Evolutionary conservation across 2,797 vertebrate species (phyloP), one percentile per base, ranked within the genome.

Genomic region (Rhynchotus rufescens): DNA sequence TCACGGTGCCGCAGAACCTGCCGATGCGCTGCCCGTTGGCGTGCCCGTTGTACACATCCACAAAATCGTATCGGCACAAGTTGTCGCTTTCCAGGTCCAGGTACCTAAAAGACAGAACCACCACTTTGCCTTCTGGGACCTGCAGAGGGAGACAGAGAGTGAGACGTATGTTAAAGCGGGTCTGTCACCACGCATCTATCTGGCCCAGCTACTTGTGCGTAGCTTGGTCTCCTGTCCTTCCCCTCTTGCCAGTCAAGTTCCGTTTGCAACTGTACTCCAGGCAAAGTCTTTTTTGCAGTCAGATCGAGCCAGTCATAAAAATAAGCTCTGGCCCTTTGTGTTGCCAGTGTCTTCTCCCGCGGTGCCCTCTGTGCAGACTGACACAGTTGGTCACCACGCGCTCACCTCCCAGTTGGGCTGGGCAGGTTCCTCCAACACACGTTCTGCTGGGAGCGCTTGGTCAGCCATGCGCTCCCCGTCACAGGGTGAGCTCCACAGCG

Each of bases 111-210:
- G 98, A 98, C 77, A 99, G 98, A 80, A 99, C 99, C 26, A 99
- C 99, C 47, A 99, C 99, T 96, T 98, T 99, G 54, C 99, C 99
- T 93, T 99, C 98, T 3, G 99, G 98, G 30, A 99, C 99, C 99
- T 99, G 97, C 40, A 91, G 22, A 72, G 54, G 80, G 54, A 91
- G 51, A 74, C 26, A 4, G 6, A 47, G 9, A 15, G n/a, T 32
- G 40, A 28, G 59, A 57, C 11, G 25, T 12, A 61, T 65, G 54
- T 51, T 87, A 25, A 86, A 42, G 17, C 5, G 15, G 56, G 38
- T 49, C 42, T 38, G 47, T 62, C 25, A 34, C 8, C 28, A 54
- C 15, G 0, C 7, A 38, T 3, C 40, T 54, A 4, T 26, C 2
- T 1, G 7, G 80, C 74, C 40, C 47, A 67, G 45, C 30, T 59